These are phyloP conservation scores for Cryptocephalus moraei DNA, from an alignment of 2,888 invertebrate genomes.

Conservation along the genomic window DNA sequence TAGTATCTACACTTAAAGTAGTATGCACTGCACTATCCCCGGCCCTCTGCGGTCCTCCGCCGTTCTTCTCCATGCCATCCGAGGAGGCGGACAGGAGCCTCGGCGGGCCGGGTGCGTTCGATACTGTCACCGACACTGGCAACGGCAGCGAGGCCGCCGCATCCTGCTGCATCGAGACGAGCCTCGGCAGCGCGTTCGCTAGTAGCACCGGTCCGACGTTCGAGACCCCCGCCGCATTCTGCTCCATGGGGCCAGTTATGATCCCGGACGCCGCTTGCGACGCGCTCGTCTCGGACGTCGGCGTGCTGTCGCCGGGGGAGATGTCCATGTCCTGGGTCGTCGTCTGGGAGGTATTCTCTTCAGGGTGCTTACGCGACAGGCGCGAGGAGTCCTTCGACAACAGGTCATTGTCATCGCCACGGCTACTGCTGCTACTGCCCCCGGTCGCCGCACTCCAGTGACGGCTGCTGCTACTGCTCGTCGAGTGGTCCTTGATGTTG, in stretches of 20 bases:
- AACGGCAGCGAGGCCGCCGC: slow-evolving; percentile 3
- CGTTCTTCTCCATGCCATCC: neutral
- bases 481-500: neutral
- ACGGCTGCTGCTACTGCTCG: slow-evolving; percentile 27
- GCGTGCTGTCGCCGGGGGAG: slow-evolving; percentile 82
- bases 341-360: slow-evolving; percentile 21
- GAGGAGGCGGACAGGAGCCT: neutral
- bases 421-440: slow-evolving; percentile 26
- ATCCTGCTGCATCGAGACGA: slow-evolving; percentile 37
- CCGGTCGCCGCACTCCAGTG: slow-evolving; percentile 21
- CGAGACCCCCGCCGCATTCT: neutral
- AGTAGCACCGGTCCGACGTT: slow-evolving; percentile 48
- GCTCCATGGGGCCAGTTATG: slow-evolving; percentile 4
- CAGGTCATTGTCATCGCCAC: slow-evolving; percentile 24
- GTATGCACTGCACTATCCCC: slow-evolving; percentile 28
- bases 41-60: slow-evolving; percentile 14
- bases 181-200: slow-evolving; percentile 56
- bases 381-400: slow-evolving; percentile 27
- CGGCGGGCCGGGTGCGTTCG: slow-evolving; percentile 13
- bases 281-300: slow-evolving; percentile 55
- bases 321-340: slow-evolving; percentile 78
- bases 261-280: slow-evolving; percentile 2
- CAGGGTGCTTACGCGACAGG: slow-evolving; percentile 27
- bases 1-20: slow-evolving; percentile 45
- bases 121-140: slow-evolving; percentile 6